Percentiles rank a stretch among this genome's conserved stretches.
Evolutionary conservation across 2,797 vertebrate genomes (phyloP).

Genomic region (Hafferia zeledoni): DNA sequence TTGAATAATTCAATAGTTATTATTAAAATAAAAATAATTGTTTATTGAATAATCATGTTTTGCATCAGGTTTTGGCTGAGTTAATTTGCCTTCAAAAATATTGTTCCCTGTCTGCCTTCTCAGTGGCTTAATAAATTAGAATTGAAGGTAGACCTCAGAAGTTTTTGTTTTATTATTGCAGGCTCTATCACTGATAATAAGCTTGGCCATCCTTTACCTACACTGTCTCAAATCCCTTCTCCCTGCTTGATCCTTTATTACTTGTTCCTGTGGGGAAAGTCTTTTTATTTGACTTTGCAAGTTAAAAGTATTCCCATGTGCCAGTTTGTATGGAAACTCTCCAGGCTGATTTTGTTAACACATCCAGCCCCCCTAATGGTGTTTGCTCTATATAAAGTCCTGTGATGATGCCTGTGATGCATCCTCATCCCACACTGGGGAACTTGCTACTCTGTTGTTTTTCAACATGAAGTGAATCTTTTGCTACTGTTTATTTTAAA

Average conservation of each 20-base stretch:
- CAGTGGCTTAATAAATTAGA: background rate
- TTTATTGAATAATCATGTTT: background rate
- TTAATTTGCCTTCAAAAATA: background rate
- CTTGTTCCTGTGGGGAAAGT: background rate
- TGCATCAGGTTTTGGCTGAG: background rate
- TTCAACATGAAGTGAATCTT: background rate
- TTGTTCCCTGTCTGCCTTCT: background rate
- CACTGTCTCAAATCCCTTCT: background rate
- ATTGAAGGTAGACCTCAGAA: conserved; percentile 54
- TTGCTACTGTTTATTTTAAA: background rate
- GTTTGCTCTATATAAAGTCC: conserved; percentile 1
- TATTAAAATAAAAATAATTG: background rate
- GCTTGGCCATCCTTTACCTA: background rate
- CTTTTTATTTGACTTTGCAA: background rate
- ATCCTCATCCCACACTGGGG: background rate
- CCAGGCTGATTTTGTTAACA: background rate
- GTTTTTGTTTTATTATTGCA: conserved; percentile 60
- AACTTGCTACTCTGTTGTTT: background rate
- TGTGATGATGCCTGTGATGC: background rate
- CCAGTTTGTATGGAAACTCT: background rate
- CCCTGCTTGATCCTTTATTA: background rate
- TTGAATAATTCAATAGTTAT: background rate
- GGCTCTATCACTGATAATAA: conserved; percentile 1
- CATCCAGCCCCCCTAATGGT: background rate
- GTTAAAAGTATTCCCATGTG: background rate